phyloP scores from a whole-genome alignment of 2,113 vertebrate genomes.

The Regulus satrapa region DNA sequence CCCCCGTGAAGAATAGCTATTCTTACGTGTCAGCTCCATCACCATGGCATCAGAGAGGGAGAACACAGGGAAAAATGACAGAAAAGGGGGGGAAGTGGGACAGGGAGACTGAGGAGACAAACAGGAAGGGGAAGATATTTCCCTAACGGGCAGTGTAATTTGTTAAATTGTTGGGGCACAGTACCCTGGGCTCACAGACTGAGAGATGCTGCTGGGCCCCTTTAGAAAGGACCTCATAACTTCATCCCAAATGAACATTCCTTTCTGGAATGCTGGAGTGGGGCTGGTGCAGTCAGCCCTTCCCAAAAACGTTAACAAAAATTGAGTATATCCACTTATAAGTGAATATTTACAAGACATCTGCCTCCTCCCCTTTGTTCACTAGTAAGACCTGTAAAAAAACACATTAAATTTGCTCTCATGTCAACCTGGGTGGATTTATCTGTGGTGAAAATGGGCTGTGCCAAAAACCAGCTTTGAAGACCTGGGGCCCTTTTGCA shows the following conservation, averaged over 20 bases:
- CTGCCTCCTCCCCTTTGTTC: neutral
- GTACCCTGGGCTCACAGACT: neutral
- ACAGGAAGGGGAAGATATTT: neutral
- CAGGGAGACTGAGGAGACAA: neutral
- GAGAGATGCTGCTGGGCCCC: neutral
- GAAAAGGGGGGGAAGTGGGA: neutral
- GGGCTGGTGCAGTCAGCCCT: neutral
- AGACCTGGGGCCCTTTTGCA: neutral
- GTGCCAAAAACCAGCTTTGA: neutral
- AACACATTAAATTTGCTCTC: neutral
- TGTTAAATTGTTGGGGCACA: rapidly evolving
- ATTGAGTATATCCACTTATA: too few relatives aligned
- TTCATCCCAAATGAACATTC: neutral
- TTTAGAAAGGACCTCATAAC: neutral
- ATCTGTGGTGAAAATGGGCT: neutral
- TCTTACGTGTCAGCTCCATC: conserved; percentile 30
- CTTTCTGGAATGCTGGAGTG: neutral
- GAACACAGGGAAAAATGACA: conserved; percentile 37
- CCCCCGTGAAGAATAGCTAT: conserved; percentile 19
- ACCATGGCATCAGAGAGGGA: conserved; percentile 47
- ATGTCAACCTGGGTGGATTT: neutral
- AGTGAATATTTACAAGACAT: neutral
- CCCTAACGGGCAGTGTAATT: neutral
- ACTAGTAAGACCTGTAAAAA: neutral
- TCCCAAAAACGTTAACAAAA: neutral